Evolutionary conservation across 2,888 invertebrate genomes (phyloP).

Genomic region (Allolobophora icterica): DNA sequence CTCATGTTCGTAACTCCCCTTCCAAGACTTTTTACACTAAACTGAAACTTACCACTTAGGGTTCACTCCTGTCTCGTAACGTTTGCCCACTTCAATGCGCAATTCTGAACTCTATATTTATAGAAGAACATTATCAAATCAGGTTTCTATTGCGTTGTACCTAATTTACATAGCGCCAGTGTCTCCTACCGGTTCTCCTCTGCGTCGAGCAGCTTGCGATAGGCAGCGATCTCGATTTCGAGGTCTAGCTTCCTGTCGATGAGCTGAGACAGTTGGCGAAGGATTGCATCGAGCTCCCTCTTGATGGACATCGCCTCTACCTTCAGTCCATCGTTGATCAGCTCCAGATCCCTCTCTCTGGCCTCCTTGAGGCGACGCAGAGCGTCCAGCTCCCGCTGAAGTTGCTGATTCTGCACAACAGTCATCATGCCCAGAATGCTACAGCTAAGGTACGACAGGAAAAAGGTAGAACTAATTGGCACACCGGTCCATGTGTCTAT

Average conservation of each 20-base stretch:
- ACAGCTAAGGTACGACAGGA: background rate
- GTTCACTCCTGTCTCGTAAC: too few species aligned
- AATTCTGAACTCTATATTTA: too few species aligned
- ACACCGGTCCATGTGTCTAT: too few species aligned
- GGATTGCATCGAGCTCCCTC: conserved; percentile 62
- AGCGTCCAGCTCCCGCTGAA: conserved; percentile 68
- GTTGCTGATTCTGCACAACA: conserved; percentile 62
- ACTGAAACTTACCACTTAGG: too few species aligned
- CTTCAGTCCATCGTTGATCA: conserved; percentile 60
- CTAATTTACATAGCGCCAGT: background rate
- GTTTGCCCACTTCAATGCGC: too few species aligned
- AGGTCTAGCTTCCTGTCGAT: conserved; percentile 68
- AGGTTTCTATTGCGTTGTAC: too few species aligned
- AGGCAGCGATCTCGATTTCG: conserved; percentile 70
- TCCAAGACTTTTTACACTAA: too few species aligned
- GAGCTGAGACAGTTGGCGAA: conserved; percentile 64
- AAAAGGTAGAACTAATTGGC: too few species aligned
- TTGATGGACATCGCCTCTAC: conserved; percentile 60
- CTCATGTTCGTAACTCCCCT: too few species aligned
- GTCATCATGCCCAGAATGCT: background rate
- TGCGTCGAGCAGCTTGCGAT: conserved; percentile 69
- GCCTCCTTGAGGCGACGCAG: conserved; percentile 67
- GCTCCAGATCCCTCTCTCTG: conserved; percentile 66
- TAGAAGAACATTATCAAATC: too few species aligned
- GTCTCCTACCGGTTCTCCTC: conserved; percentile 67